Conservation (phyloP, 2,888 invertebrate species). For the Metopia argyrocephala region DNA sequence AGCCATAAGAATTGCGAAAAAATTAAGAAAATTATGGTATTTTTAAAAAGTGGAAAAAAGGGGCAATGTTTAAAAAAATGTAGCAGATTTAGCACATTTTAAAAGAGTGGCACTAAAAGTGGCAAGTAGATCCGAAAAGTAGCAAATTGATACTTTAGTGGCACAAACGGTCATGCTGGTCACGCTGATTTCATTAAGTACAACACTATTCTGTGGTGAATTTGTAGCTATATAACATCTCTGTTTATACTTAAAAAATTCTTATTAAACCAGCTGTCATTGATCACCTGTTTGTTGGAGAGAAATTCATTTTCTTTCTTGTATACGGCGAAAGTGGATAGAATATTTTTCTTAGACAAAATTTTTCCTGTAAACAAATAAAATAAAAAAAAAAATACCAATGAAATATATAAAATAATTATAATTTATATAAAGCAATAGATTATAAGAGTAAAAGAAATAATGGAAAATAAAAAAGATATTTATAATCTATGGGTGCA, state of each 20-base stretch:
- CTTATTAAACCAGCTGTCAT: constrained; percentile 18
- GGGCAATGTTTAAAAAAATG: too few relatives aligned
- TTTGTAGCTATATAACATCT: not conserved
- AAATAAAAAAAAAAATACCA: constrained; percentile 37
- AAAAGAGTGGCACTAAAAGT: too few relatives aligned
- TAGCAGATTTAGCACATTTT: too few relatives aligned
- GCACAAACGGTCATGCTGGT: not conserved
- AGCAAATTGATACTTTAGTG: too few relatives aligned
- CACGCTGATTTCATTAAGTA: not conserved
- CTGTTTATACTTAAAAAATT: not conserved
- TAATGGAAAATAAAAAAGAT: constrained; percentile 78
- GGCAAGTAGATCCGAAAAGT: too few relatives aligned
- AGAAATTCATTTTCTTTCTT: constrained; percentile 8
- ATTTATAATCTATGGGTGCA: constrained; percentile 80
- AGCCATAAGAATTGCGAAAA: too few relatives aligned
- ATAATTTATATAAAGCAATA: constrained; percentile 54
- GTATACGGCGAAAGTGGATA: constrained; percentile 29
- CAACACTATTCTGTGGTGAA: not conserved
- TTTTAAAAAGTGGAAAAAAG: too few relatives aligned
- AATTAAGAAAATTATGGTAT: too few relatives aligned
- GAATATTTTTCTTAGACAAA: constrained; percentile 41
- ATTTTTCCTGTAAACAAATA: constrained; percentile 60
- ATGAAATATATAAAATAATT: constrained; percentile 41
- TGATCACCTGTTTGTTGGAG: constrained; percentile 32
- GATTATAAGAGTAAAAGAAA: constrained; percentile 46